phyloP scores from a whole-genome alignment of 1,140 invertebrate species.

The Drosophila mayri region DNA sequence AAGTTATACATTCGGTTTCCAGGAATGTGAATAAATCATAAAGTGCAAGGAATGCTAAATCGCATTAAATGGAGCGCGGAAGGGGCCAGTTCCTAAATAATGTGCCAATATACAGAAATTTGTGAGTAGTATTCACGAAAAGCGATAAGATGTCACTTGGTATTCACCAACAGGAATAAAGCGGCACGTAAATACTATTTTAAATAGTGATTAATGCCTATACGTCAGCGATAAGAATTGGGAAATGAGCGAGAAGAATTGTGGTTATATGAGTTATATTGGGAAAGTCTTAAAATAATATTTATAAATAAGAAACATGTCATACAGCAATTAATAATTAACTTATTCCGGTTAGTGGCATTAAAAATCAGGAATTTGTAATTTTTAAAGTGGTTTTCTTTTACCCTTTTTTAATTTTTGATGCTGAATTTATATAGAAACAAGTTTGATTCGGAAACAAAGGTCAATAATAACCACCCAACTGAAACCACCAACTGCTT shows the following conservation, averaged over 20 bases:
- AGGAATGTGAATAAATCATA: conserved; percentile 72
- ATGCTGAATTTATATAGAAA: not conserved
- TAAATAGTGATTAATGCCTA: conserved; percentile 28
- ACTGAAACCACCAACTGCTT: not conserved
- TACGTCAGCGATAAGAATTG: conserved; percentile 20
- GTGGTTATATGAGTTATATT: not conserved
- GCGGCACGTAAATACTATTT: conserved; percentile 24
- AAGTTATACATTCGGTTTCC: conserved; percentile 45
- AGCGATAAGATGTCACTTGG: conserved; percentile 29
- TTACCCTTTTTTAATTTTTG: not conserved
- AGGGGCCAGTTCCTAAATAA: conserved; percentile 2
- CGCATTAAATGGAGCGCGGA: conserved; percentile 3
- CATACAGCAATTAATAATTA: no score
- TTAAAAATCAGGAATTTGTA: no score
- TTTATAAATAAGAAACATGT: no score
- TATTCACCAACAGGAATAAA: conserved; percentile 18
- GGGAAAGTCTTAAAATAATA: no score
- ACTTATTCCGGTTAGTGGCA: no score
- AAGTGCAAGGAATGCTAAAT: conserved; percentile 50
- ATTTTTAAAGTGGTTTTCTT: not conserved
- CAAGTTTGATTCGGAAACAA: not conserved
- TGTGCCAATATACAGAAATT: not conserved
- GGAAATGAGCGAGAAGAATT: not conserved
- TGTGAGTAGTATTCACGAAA: not conserved
- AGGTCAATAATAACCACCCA: not conserved